Conservation (phyloP, 1,140 invertebrate genomes). For the Rhizoglyphus robini region DNA sequence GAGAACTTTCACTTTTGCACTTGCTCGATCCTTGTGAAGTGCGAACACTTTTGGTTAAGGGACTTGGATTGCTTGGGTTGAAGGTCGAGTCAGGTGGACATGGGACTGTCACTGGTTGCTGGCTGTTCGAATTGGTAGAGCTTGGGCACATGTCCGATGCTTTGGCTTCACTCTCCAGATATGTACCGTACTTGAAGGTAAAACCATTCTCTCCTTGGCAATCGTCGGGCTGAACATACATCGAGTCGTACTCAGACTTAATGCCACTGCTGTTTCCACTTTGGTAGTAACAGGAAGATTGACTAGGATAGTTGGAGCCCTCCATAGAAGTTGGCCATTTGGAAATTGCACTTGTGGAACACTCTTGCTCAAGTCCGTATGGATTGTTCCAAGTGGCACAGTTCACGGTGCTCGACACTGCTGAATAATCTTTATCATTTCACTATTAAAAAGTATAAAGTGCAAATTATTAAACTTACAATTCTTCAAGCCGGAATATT, state of each 20-base stretch:
- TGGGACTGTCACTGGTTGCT: too few species aligned
- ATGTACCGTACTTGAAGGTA: too few species aligned
- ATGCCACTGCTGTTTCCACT: too few species aligned
- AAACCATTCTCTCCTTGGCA: too few species aligned
- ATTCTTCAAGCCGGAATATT: background rate
- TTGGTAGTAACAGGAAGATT: background rate
- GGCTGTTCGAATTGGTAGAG: too few species aligned
- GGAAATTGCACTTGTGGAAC: background rate
- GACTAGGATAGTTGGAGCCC: background rate
- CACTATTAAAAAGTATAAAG: background rate
- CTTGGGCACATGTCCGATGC: too few species aligned
- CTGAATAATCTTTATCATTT: background rate
- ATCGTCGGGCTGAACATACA: background rate
- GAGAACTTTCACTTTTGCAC: background rate
- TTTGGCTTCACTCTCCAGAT: too few species aligned
- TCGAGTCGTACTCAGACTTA: too few species aligned
- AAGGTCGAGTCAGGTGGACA: conserved; percentile 4
- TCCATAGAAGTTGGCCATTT: background rate
- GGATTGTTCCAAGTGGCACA: background rate
- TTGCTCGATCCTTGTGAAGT: background rate
- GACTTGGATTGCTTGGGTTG: background rate
- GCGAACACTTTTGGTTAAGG: background rate
- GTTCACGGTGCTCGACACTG: background rate
- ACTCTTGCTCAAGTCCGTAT: background rate
- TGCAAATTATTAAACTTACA: background rate